A percentile compares a stretch with the other conserved stretches of the same genome.
Conservation (phyloP, 2,113 vertebrate genomes). For the Cynocephalus volans region DNA sequence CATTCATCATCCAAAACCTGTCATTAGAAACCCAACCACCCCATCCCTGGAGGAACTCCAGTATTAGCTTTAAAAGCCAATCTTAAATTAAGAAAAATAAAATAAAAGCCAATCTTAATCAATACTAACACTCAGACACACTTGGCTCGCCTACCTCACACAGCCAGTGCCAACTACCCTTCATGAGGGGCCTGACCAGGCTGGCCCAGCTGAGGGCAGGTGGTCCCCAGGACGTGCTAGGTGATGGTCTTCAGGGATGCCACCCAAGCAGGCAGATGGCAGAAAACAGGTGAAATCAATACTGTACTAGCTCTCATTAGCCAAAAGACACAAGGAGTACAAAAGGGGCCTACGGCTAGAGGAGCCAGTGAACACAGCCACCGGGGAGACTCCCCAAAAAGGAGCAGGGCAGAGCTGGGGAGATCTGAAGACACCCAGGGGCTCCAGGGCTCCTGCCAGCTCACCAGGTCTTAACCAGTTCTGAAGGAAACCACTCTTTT, state of each 20-base stretch:
- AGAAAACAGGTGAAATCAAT: neutral
- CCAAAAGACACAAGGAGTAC: neutral
- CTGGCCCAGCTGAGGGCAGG: neutral
- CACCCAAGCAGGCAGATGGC: neutral
- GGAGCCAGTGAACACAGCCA: neutral
- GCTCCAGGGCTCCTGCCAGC: neutral
- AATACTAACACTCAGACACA: neutral
- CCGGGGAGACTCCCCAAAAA: neutral
- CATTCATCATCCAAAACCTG: neutral
- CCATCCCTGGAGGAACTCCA: neutral
- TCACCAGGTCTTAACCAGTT: neutral
- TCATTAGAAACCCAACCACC: neutral
- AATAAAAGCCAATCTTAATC: neutral
- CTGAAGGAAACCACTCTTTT: neutral
- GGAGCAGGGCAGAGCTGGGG: neutral
- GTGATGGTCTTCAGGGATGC: neutral
- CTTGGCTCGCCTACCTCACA: neutral
- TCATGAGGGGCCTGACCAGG: neutral
- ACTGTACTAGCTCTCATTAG: neutral
- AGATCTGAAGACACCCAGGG: no score
- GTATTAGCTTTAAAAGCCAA: neutral
- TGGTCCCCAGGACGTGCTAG: neutral
- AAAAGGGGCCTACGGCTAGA: neutral
- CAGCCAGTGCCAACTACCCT: neutral
- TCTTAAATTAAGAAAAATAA: neutral